Conservation (phyloP, 2,888 invertebrate species). For the Apomyelois bistriatella region DNA sequence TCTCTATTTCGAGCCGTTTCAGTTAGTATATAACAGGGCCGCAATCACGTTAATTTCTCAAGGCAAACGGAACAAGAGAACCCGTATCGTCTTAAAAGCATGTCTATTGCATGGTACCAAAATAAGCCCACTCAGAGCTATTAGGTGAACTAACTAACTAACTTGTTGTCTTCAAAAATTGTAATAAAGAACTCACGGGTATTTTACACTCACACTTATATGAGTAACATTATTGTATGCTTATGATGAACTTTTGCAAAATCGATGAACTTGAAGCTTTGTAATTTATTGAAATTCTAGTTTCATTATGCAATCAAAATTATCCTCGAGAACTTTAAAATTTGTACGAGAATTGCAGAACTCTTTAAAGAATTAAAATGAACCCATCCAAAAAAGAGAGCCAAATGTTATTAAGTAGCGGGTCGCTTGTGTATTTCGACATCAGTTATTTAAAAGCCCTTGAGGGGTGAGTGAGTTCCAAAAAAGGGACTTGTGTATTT, state of each 20-base stretch:
- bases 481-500: slow-evolving; percentile 11
- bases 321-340: no score
- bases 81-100: slow-evolving; percentile 27
- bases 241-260: no score
- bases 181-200: no score
- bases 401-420: background rate
- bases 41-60: slow-evolving; percentile 65
- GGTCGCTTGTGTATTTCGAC: background rate
- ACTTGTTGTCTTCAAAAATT: no score
- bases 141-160: no score
- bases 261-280: no score
- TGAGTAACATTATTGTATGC: no score
- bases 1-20: slow-evolving; percentile 42
- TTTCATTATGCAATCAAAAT: no score
- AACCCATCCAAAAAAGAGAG: background rate
- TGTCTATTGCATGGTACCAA: background rate
- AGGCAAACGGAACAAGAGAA: slow-evolving; percentile 32
- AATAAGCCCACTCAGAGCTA: slow-evolving; percentile 2
- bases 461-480: slow-evolving; percentile 4
- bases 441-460: slow-evolving; percentile 6
- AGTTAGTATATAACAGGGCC: slow-evolving; percentile 33
- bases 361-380: background rate
- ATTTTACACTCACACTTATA: no score
- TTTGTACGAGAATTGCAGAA: no score
- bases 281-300: no score